Conservation (phyloP, 64 coral and sea anemone species). For the Montipora foliosa region DNA sequence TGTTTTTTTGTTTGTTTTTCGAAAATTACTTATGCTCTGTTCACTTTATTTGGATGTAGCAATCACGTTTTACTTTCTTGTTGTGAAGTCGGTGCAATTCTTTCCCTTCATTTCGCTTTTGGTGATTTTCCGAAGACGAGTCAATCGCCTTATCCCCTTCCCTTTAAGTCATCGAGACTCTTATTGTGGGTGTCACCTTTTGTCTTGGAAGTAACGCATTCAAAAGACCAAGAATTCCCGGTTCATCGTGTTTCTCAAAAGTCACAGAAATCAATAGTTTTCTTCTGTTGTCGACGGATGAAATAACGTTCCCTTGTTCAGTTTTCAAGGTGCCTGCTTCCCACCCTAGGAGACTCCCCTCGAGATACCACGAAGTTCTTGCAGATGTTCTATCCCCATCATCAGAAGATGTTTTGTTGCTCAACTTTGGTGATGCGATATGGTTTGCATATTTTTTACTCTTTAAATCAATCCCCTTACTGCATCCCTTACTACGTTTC, state of each 20-base stretch:
- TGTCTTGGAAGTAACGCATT: background rate
- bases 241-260: conserved; percentile 8
- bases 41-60: too few relatives aligned
- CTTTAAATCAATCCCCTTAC: background rate
- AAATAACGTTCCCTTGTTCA: background rate
- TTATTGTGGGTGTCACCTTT: background rate
- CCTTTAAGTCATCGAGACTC: background rate
- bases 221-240: background rate
- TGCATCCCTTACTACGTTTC: background rate
- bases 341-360: background rate
- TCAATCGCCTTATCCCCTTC: background rate
- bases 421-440: background rate
- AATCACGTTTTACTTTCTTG: too few relatives aligned
- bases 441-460: background rate
- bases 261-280: conserved; percentile 28
- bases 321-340: background rate
- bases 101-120: background rate
- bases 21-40: too few relatives aligned
- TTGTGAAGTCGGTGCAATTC: background rate
- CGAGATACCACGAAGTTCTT: conserved; percentile 40
- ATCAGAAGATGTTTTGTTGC: conserved; percentile 2
- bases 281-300: background rate
- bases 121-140: background rate
- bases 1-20: too few relatives aligned
- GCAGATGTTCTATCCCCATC: conserved; percentile 1